Evolutionary conservation across 2,113 vertebrate genomes (phyloP).

Genomic region (Macrotis lagotis): DNA sequence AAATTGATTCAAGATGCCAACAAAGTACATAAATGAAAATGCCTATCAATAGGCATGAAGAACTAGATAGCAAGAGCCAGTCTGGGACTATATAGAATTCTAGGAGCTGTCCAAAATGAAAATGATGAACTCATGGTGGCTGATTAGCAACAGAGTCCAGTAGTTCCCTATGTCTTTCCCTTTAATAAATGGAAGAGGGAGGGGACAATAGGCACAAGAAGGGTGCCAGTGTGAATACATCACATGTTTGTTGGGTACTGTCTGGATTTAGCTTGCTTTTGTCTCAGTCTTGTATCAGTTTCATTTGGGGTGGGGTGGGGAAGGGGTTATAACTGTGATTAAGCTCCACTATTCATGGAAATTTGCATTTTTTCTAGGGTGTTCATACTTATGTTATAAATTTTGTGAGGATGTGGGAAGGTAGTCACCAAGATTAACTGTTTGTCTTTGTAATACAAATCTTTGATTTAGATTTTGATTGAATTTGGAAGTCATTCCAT

Average conservation of each 20-base stretch:
- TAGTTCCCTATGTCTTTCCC: background rate
- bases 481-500: background rate
- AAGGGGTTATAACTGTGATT: background rate
- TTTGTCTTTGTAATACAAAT: constrained; percentile 31
- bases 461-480: constrained; percentile 21
- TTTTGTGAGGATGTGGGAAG: background rate
- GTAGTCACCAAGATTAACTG: background rate
- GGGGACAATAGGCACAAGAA: too few relatives aligned
- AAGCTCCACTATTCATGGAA: background rate
- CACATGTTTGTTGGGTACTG: background rate
- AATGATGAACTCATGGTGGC: background rate
- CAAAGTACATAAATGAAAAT: background rate
- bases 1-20: background rate
- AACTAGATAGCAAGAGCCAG: background rate
- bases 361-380: background rate
- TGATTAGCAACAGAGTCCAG: background rate
- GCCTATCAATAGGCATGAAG: background rate
- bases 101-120: background rate
- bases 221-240: background rate
- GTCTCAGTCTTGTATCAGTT: background rate
- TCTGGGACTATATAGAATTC: background rate
- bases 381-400: constrained; percentile 13
- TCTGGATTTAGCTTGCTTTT: background rate
- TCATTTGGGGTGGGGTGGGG: background rate
- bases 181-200: background rate